phyloP scores from a whole-genome alignment of 35 echinoderm and acorn worm genomes.

The Apostichopus japonicus region DNA sequence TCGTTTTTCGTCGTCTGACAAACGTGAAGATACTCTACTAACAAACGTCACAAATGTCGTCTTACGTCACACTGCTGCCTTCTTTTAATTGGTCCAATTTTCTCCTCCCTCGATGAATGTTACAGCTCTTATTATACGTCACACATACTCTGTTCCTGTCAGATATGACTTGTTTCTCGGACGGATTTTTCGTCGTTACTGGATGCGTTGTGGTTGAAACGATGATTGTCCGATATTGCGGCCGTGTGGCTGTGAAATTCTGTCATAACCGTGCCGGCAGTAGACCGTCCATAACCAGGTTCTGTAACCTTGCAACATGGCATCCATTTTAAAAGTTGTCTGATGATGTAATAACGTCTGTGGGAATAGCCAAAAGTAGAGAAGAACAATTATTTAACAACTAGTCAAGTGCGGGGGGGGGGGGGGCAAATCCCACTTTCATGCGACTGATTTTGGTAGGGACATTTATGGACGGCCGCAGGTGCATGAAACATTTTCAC shows the following conservation, averaged over 20 bases:
- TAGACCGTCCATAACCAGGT: constrained; percentile 24
- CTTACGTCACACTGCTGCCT: too few relatives aligned
- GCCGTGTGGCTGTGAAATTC: constrained; percentile 51
- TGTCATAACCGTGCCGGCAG: constrained; percentile 30
- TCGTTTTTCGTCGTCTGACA: too few relatives aligned
- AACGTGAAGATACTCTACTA: too few relatives aligned
- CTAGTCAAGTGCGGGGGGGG: too few relatives aligned
- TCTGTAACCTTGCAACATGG: constrained; percentile 18
- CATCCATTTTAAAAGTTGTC: constrained; percentile 15
- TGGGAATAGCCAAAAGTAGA: neutral
- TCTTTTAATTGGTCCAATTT: neutral
- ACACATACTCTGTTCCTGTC: neutral
- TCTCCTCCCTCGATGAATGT: neutral
- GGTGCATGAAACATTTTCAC: too few relatives aligned
- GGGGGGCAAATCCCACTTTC: too few relatives aligned
- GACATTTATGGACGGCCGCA: too few relatives aligned
- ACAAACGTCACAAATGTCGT: too few relatives aligned
- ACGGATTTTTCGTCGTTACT: constrained; percentile 51
- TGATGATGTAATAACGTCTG: constrained; percentile 48
- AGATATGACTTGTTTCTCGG: constrained; percentile 46
- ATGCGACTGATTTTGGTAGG: too few relatives aligned
- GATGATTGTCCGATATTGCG: constrained; percentile 22
- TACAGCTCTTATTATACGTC: neutral
- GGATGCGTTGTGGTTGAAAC: constrained; percentile 18
- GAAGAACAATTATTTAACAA: too few relatives aligned